These are phyloP conservation scores for Lamellibrachia columna DNA, from an alignment of 2,888 invertebrate species.

Conservation along the genomic window DNA sequence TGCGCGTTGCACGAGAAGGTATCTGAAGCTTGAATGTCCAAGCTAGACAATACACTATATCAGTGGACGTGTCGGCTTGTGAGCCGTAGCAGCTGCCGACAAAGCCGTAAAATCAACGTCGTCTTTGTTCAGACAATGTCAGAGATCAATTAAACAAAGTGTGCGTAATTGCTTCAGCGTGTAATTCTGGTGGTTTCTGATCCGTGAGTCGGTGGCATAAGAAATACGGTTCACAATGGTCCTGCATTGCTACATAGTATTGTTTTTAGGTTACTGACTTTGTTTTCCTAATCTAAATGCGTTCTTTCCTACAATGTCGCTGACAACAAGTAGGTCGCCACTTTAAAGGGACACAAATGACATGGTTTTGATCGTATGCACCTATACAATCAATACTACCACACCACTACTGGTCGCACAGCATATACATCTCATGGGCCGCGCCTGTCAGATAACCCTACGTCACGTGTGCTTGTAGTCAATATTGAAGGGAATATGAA, in stretches of 20 bases:
- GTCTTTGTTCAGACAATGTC: not conserved
- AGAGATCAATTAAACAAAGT: too few species aligned
- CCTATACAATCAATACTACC: too few species aligned
- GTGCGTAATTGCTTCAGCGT: not conserved
- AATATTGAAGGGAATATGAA: too few species aligned
- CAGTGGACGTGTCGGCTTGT: not conserved
- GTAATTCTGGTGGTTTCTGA: not conserved
- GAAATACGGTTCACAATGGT: not conserved
- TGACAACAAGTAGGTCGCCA: too few species aligned
- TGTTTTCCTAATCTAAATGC: not conserved
- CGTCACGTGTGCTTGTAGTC: too few species aligned
- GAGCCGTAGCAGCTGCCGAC: not conserved
- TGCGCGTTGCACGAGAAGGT: not conserved
- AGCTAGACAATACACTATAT: not conserved
- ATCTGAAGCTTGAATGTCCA: not conserved
- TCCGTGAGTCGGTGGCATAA: not conserved
- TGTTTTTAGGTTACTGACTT: not conserved
- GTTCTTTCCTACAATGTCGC: not conserved
- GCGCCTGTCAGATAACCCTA: too few species aligned
- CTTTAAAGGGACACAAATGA: too few species aligned
- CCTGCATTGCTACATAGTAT: not conserved
- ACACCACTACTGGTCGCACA: too few species aligned
- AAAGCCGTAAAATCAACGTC: not conserved
- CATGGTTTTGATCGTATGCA: too few species aligned
- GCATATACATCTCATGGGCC: too few species aligned